These are phyloP conservation scores for Agapornis canus DNA, from an alignment of 2,797 vertebrate genomes.

Conservation along the genomic window DNA sequence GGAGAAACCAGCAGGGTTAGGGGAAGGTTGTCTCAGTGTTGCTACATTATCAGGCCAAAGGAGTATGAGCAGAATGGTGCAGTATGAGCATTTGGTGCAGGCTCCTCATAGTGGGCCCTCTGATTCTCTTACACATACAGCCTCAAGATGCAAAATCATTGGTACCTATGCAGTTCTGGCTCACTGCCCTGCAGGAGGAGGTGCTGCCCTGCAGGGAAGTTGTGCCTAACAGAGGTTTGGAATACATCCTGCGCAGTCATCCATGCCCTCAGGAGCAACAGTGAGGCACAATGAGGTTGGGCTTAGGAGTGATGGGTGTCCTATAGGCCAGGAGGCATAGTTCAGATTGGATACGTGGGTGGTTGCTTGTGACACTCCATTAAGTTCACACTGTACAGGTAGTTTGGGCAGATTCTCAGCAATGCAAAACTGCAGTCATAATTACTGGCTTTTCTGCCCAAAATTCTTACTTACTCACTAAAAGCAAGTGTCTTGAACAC, in stretches of 20 bases:
- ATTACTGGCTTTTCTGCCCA: background rate
- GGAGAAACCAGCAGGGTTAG: background rate
- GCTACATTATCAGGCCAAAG: background rate
- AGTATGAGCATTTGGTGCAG: background rate
- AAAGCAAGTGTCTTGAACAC: background rate
- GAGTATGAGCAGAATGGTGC: background rate
- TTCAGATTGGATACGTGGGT: fast-evolving
- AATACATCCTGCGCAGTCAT: background rate
- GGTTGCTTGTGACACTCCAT: fast-evolving
- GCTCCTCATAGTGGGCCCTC: background rate
- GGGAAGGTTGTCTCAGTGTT: background rate
- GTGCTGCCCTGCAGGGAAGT: background rate
- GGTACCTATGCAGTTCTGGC: background rate
- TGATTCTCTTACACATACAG: fast-evolving
- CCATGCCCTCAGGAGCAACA: background rate
- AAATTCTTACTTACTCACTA: background rate
- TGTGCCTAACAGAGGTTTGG: background rate
- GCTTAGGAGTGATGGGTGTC: background rate
- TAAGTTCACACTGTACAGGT: background rate
- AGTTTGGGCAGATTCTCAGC: background rate
- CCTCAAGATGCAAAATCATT: background rate
- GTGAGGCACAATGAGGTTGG: background rate
- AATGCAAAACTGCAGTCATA: background rate
- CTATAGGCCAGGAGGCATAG: background rate
- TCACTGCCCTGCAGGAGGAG: fast-evolving